Base-by-base conservation (phyloP, 1,140 invertebrate genomes). In the Ruditapes philippinarum region DNA sequence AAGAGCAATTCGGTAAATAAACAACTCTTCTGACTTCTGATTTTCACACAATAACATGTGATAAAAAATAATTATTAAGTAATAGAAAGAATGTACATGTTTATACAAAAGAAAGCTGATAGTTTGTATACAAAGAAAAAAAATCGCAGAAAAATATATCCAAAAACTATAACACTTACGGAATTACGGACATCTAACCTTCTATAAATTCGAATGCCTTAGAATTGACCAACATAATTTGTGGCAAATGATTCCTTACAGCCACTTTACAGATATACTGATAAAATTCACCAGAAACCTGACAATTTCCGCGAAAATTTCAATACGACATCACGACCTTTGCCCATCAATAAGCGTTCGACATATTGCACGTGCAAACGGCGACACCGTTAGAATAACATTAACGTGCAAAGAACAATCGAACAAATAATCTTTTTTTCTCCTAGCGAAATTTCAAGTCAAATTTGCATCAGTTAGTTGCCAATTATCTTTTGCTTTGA, bases 311-410 rank as follows among this genome's bases (percentile, higher is more conserved):
- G 42, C 5, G 42, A 45, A 45, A 45, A 14, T 45, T 45, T 45
- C 14, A 45, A 45, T 45, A 7, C 14, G 5, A 45, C 42, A 7
- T 45, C 42, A 45, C 5, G 42, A 45, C 42, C 5, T 45, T 45
- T 14, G 5, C 42, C 42, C 42, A 45, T 45, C 42, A 45, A 76
- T 12, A 45, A 51, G 31, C 40, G 51, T 33, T 54, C 40, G 78
- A 25, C 28, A 80, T 0, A 1, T 65, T 65, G 79, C 79, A 81
- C 79, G 79, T 81, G 79, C 79, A 81, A 57, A 17, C 54, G 51
- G 54, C 60, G 54, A 51, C 74, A 33, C 17, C 79, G 57, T 60
- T 57, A 81, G 51, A 81, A 40, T 36, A 36, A 62, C 51, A 60
- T 5, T n/a, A 12, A n/a, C 33, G 54, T 80, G 78, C 28, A 62